phyloP scores from a whole-genome alignment of 2,888 invertebrate species.

The Eilema depressum region DNA sequence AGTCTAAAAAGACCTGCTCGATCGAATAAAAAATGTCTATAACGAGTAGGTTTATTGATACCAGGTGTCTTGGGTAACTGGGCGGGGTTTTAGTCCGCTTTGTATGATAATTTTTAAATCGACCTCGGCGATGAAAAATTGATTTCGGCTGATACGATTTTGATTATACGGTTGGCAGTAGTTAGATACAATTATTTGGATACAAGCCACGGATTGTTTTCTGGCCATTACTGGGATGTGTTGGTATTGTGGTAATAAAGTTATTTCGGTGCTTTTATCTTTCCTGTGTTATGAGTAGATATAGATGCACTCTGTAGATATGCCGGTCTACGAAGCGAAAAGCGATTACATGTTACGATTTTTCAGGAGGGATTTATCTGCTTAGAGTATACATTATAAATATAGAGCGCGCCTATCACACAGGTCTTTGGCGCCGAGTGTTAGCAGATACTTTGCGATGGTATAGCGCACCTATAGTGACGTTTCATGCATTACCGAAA shows the following conservation, averaged over 20 bases:
- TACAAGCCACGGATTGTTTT: constrained; percentile 52
- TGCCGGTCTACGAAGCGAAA: neutral
- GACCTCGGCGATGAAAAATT: constrained; percentile 81
- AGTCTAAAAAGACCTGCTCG: constrained; percentile 46
- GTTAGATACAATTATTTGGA: constrained; percentile 82
- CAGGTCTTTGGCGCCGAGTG: no score
- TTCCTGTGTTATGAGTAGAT: neutral
- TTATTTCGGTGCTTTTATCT: constrained; percentile 12
- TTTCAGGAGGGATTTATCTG: no score
- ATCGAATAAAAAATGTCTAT: constrained; percentile 23
- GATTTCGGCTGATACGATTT: constrained; percentile 84
- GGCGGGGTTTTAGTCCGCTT: constrained; percentile 57
- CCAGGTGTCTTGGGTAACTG: constrained; percentile 56
- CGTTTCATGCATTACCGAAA: no score
- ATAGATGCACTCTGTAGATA: no score
- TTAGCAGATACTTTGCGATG: no score
- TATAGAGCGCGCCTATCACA: no score
- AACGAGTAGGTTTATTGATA: constrained; percentile 14
- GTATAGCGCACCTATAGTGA: no score
- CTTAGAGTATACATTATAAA: no score
- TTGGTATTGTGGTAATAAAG: constrained; percentile 48
- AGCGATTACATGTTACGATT: neutral
- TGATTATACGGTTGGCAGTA: constrained; percentile 80
- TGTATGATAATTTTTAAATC: constrained; percentile 84
- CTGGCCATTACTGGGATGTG: constrained; percentile 20